Evolutionary conservation across 2,113 vertebrate genomes (phyloP), one percentile per base, ranked within the genome.

Genomic region (Corydoras maculifer): DNA sequence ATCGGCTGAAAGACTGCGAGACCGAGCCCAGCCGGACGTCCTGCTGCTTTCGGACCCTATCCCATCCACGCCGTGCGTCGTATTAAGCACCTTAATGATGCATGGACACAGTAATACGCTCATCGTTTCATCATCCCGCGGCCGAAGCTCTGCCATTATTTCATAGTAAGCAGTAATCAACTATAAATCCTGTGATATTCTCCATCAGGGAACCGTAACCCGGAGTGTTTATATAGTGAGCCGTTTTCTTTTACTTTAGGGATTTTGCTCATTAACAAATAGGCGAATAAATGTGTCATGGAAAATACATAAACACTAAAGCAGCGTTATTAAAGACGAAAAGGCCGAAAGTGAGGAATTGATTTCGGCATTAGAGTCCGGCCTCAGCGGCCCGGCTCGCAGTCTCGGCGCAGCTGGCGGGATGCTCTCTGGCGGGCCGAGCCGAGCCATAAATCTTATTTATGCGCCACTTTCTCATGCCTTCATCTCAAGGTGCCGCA

Each of bases 401-500:
- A 43, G 58, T 75, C 70, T 61, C 68, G 68, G 50, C 13, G 72
- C 71, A 76, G 76, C 67, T 43, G 71, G 76, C 25, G 18, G 62
- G 60, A 74, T 76, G 48, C 25, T 72, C 68, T 69, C 70, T 58
- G 25, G 62, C 76, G 60, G 50, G 74, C 57, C 35, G 43, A 77
- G 51, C 2, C 3, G 58, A 65, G 65, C 73, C 53, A 72, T 79
- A 79, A 78, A 79, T 82, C 79, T 78, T 74, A 63, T 81, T 81
- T 79, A 78, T 75, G 75, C 55, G 58, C 60, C 57, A 68, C 65
- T 71, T 74, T 71, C 77, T 76, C 71, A 70, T 69, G 69, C 71
- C 78, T 78, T 76, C 75, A 78, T 79, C 74, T 82, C 78, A 83
- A 82, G 81, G 80, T 79, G 83, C 72, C 72, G 77, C 62, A 50